A percentile compares a stretch with the other conserved stretches of the same genome.
These are phyloP conservation scores for Trissonchulus latispiculum DNA, from an alignment of 2,888 invertebrate genomes.

Conservation along the genomic window DNA sequence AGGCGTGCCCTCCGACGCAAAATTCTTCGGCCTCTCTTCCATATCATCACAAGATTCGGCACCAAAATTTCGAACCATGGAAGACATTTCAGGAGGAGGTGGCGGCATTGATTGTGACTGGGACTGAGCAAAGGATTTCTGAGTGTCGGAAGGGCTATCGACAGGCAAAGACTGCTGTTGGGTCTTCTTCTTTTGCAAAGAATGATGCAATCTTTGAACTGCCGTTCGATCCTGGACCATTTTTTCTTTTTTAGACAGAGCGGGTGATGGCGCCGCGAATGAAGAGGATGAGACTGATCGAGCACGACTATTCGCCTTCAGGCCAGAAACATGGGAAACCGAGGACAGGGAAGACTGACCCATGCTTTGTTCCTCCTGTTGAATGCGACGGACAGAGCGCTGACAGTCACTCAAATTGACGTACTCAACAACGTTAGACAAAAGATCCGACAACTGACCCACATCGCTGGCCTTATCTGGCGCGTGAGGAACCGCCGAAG, in stretches of 20 bases:
- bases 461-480: too few relatives aligned
- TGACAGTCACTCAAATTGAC: background rate
- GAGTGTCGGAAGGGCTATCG: background rate
- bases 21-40: slow-evolving; percentile 1
- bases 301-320: background rate
- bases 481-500: background rate
- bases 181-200: background rate
- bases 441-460: background rate
- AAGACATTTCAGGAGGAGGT: too few relatives aligned
- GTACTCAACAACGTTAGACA: background rate
- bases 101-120: too few relatives aligned
- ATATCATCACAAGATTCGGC: background rate
- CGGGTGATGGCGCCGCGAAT: too few relatives aligned
- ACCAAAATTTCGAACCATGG: background rate
- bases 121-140: too few relatives aligned
- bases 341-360: background rate
- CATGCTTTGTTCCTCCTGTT: too few relatives aligned
- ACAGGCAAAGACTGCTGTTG: background rate
- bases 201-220: slow-evolving; percentile 4
- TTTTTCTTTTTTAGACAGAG: slow-evolving; percentile 8
- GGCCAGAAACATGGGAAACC: background rate
- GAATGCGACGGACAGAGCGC: background rate
- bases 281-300: background rate
- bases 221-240: background rate
- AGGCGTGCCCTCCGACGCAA: slow-evolving; percentile 12